Evolutionary conservation across 1,140 invertebrate genomes (phyloP), one percentile per base, ranked within the genome.

Genomic region (Solenopsis invicta): DNA sequence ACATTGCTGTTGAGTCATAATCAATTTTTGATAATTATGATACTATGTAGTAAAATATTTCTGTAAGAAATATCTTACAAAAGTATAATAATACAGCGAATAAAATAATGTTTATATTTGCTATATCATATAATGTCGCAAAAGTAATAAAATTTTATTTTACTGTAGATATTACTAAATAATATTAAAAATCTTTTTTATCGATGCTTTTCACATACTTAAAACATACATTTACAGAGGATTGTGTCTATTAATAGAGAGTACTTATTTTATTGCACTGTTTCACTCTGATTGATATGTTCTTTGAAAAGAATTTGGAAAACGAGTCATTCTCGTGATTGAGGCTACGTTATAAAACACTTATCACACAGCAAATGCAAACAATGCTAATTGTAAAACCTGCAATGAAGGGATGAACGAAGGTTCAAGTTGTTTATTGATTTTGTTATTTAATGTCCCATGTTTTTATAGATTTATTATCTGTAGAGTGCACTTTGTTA

Each of bases 381-480:
- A 64, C 97, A 97, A 92, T 96, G 97, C 93, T 99, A 99, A 92
- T 99, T 99, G 94, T 99, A 99, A 12, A 97, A 96, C 34, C 99
- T 93, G 92, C 98, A 95, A 50, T 97, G 96, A 69, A 98, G 97
- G 2, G 98, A 96, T 88, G 96, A 95, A 59, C 96, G 95, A 52
- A 99, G 92, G 71, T 96, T 96, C 91, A 98, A 98, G 61, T 96
- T 93, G 74, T 97, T 96, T 16, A 99, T 67, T 0, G 98, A 98
- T 50, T 97, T 97, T 88, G 97, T 96, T 56, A 98, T 87, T 99
- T 95, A 1, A 99, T 95, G 95, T 99, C 99, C 99, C 99, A 99
- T 77, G 99, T 97, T 95, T 99, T 99, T 61, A 99, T 92, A 77
- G 96, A 96, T 74, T n/a, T n/a, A n/a, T 97, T 96, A 95, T 99